Evolutionary conservation across 2,888 invertebrate species (phyloP).

Genomic region (Lissonota sp.): DNA sequence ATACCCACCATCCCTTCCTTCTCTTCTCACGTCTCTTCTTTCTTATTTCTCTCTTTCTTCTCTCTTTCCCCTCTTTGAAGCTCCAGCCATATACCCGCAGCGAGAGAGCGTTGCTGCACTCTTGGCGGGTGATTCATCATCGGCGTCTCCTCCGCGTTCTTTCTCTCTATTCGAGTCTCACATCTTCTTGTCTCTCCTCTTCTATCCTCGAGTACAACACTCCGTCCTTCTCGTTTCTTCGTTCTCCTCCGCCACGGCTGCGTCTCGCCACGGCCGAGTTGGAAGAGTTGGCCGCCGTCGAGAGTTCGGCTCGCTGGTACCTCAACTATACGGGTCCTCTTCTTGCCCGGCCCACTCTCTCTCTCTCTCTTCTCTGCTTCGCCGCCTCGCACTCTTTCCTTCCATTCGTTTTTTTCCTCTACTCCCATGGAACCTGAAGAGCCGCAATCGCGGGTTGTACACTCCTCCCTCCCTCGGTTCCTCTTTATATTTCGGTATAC

Average conservation of each 20-base stretch:
- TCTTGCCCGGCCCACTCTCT: slow-evolving; percentile 57
- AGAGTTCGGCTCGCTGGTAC: slow-evolving; percentile 52
- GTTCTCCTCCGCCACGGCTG: slow-evolving; percentile 57
- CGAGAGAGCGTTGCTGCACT: slow-evolving; percentile 60
- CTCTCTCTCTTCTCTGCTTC: slow-evolving; percentile 62
- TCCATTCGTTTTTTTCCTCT: slow-evolving; percentile 28
- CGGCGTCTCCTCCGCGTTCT: slow-evolving; percentile 71
- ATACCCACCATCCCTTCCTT: slow-evolving; percentile 38
- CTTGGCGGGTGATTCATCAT: slow-evolving; percentile 79
- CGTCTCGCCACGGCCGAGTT: slow-evolving; percentile 53
- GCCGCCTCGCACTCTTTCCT: slow-evolving; percentile 54
- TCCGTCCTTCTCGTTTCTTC: slow-evolving; percentile 59
- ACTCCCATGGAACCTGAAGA: slow-evolving; percentile 43
- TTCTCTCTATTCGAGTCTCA: slow-evolving; percentile 34
- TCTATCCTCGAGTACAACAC: slow-evolving; percentile 4
- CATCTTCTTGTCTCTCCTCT: slow-evolving; percentile 57
- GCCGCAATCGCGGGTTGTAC: slow-evolving; percentile 53
- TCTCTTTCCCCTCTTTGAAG: slow-evolving; percentile 63
- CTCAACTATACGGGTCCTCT: slow-evolving; percentile 41
- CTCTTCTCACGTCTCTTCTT: slow-evolving; percentile 50
- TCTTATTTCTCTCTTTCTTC: slow-evolving; percentile 54
- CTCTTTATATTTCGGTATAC: slow-evolving; percentile 56
- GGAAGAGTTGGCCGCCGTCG: slow-evolving; percentile 48
- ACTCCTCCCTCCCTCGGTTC: slow-evolving; percentile 19
- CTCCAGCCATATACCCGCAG: slow-evolving; percentile 57